Base-by-base conservation (phyloP, 2,797 vertebrate species). In the Furcifer pardalis region DNA sequence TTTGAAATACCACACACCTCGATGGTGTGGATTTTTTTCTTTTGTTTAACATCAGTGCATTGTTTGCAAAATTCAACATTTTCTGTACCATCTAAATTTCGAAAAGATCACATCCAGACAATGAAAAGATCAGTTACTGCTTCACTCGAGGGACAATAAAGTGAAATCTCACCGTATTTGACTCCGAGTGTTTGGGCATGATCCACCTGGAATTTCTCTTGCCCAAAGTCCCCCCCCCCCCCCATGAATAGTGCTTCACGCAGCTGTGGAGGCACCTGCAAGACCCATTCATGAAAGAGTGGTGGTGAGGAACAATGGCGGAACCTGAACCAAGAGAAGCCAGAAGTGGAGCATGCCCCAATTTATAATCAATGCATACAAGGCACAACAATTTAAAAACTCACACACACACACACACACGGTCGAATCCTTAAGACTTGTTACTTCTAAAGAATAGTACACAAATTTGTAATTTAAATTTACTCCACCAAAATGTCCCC, bases 71-170 rank as follows among this genome's bases (percentile, higher is more conserved):
- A 69, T 37, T 89, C 87, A 88, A 84, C 65, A 81, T 85, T 85
- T 87, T 87, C 75, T 81, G 86, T 15, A 85, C 84, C 86, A 88
- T 77, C 88, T 78, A 84, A 81, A 91, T 68, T 84, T 44, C 79
- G 87, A 92, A 92, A 82, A 81, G 92, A 93, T 89, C 94, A 84
- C 93, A 87, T 89, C 84, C 93, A 82, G 59, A 90, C 92, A 95
- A 94, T 93, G 94, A 91, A 89, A 94, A 96, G 92, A 88, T 94
- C 91, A 94, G 91, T 91, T 75, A 90, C 90, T 84, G 86, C 68
- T 94, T 94, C 56, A 91, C 93, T 90, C 89, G 82, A 60, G 37
- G n/a, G 83, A 89, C 82, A 69, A 83, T 25, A 37, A 62, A 75
- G 60, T 15, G 27, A 25, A 80, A 75, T 66, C 89, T 84, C 81